Percentiles rank a stretch among this genome's conserved stretches.
These are phyloP conservation scores for Saccopteryx bilineata DNA, from an alignment of 2,113 vertebrate species.

Conservation along the genomic window DNA sequence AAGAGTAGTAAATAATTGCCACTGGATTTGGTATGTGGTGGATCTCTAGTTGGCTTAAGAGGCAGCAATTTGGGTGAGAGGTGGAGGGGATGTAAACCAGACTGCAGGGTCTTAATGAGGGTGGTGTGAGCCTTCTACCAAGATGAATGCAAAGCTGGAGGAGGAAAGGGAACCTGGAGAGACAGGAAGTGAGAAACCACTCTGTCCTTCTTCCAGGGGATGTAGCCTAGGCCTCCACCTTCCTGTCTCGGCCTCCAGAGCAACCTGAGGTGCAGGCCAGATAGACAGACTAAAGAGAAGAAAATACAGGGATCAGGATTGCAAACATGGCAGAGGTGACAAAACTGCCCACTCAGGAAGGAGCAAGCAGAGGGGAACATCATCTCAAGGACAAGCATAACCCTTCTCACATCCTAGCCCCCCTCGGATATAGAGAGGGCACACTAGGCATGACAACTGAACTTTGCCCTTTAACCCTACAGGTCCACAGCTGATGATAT, in stretches of 20 bases:
- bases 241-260: neutral
- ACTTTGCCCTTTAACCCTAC: neutral
- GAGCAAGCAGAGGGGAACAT: accelerated
- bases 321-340: neutral
- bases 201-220: neutral
- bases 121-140: neutral
- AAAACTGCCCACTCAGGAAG: accelerated
- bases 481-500: accelerated
- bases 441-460: neutral
- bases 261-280: neutral
- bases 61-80: neutral
- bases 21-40: neutral
- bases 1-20: neutral
- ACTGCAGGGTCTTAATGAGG: neutral
- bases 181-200: neutral
- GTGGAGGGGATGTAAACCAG: neutral
- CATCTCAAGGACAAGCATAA: neutral
- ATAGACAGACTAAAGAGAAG: neutral
- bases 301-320: neutral
- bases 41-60: neutral
- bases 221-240: neutral
- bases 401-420: neutral
- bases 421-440: accelerated
- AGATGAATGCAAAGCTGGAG: neutral
- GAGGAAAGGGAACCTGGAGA: neutral